Conservation (phyloP, 2,113 vertebrate genomes). For the Lucifuga dentata region DNA sequence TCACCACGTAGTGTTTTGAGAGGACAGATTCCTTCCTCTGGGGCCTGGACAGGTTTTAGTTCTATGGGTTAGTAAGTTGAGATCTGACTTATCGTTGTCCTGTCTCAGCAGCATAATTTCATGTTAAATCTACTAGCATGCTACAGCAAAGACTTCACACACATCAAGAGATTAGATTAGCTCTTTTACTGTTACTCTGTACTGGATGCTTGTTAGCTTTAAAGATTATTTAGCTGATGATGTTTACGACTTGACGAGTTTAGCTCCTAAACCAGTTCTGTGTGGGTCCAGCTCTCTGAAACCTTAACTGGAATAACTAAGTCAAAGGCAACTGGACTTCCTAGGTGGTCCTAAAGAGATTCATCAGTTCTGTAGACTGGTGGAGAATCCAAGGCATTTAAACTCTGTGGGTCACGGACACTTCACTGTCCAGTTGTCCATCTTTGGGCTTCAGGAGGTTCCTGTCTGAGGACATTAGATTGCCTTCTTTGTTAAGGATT, state of each 20-base stretch:
- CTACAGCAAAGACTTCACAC: not conserved
- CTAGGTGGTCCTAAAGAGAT: not conserved
- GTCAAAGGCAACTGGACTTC: slow-evolving; percentile 1
- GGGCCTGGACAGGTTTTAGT: slow-evolving; percentile 14
- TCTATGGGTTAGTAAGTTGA: slow-evolving; percentile 21
- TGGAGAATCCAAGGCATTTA: not conserved
- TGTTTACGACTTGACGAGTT: no score
- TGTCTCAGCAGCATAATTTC: not conserved
- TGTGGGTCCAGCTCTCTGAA: no score
- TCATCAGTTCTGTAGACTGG: not conserved
- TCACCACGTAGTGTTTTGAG: slow-evolving; percentile 60
- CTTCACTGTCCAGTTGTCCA: not conserved
- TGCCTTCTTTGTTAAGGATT: no score
- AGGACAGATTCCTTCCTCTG: slow-evolving; percentile 57
- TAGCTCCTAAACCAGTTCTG: no score
- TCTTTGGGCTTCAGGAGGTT: not conserved
- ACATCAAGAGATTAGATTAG: no score
- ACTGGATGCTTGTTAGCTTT: no score
- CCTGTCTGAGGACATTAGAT: no score
- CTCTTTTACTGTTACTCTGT: not conserved
- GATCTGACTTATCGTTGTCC: slow-evolving; percentile 3
- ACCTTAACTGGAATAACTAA: no score
- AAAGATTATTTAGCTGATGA: no score
- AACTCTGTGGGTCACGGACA: not conserved
- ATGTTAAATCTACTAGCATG: not conserved